Percentiles rank a stretch among this genome's conserved stretches.
phyloP scores from a whole-genome alignment of 2,888 invertebrate genomes.

The Heteropelma amictum region DNA sequence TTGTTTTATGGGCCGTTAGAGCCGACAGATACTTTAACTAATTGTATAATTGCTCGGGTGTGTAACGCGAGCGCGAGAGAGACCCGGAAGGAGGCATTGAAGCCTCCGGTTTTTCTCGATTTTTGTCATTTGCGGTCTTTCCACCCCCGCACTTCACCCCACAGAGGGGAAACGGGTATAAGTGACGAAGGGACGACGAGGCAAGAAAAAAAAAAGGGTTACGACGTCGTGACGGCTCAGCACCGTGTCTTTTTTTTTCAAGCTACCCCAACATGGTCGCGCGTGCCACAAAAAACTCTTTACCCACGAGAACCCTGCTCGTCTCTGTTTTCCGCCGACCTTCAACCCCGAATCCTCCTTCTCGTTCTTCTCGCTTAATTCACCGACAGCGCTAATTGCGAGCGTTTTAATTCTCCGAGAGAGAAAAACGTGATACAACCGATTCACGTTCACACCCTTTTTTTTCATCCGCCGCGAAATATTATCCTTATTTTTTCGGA shows the following conservation, averaged over 20 bases:
- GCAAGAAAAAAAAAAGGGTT: conserved; percentile 59
- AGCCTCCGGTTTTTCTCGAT: conserved; percentile 39
- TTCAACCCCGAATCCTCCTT: conserved; percentile 31
- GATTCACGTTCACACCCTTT: not conserved
- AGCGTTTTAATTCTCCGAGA: conserved; percentile 70
- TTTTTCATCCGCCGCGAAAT: not conserved
- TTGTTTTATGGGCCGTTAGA: conserved; percentile 76
- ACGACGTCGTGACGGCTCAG: conserved; percentile 53
- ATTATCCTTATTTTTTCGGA: too few relatives aligned
- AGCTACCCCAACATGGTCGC: conserved; percentile 36
- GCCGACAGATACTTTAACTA: conserved; percentile 75
- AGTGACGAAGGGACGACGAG: conserved; percentile 49
- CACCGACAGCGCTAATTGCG: conserved; percentile 69
- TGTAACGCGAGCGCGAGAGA: conserved; percentile 45
- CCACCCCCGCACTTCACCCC: conserved; percentile 34
- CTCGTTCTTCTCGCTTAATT: conserved; percentile 58
- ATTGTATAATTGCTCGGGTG: conserved; percentile 76
- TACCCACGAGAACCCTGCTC: not conserved
- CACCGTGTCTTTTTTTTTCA: conserved; percentile 52
- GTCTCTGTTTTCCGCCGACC: conserved; percentile 24
- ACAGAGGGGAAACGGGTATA: conserved; percentile 31
- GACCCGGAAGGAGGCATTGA: conserved; percentile 56
- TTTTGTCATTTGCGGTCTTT: conserved; percentile 55
- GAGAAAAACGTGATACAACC: conserved; percentile 8
- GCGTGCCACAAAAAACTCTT: conserved; percentile 45